phyloP scores from a whole-genome alignment of 2,797 vertebrate genomes.

The Tympanoctomys barrerae region DNA sequence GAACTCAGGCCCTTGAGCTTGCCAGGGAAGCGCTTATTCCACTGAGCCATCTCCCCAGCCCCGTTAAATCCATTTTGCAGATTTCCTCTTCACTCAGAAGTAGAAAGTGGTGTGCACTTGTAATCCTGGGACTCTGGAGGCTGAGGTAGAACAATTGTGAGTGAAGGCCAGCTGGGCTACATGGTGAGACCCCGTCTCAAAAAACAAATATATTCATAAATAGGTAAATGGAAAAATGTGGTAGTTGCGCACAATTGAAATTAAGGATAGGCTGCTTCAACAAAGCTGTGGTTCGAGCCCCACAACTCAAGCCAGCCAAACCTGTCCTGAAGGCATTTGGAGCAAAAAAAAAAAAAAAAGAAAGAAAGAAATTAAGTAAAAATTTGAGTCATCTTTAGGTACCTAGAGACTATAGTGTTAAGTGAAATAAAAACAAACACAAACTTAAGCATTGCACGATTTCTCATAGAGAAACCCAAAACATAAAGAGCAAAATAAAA shows the following conservation, averaged over 20 bases:
- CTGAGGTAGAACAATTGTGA: not conserved
- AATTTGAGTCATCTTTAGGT: not conserved
- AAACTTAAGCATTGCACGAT: not conserved
- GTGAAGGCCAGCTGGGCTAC: not conserved
- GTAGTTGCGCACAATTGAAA: not conserved
- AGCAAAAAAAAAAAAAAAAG: too few relatives aligned
- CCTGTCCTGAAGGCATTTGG: too few relatives aligned
- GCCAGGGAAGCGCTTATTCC: too few relatives aligned
- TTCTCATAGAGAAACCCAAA: not conserved
- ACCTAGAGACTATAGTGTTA: not conserved
- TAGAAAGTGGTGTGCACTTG: not conserved
- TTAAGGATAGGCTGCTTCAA: not conserved
- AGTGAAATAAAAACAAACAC: not conserved
- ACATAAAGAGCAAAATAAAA: not conserved
- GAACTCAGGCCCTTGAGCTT: too few relatives aligned
- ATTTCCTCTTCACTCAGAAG: conserved; percentile 6
- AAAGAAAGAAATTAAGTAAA: not conserved
- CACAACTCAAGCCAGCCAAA: too few relatives aligned
- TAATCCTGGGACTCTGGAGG: not conserved
- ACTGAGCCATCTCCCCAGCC: too few relatives aligned
- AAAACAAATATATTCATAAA: not conserved
- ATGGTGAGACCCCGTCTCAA: not conserved
- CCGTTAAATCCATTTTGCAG: not conserved
- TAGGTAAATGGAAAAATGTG: not conserved
- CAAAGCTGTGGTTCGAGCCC: too few relatives aligned